Percentiles rank a stretch among this genome's conserved stretches.
Conservation (phyloP, 2,113 vertebrate genomes). For the Circaetus cinerascens region DNA sequence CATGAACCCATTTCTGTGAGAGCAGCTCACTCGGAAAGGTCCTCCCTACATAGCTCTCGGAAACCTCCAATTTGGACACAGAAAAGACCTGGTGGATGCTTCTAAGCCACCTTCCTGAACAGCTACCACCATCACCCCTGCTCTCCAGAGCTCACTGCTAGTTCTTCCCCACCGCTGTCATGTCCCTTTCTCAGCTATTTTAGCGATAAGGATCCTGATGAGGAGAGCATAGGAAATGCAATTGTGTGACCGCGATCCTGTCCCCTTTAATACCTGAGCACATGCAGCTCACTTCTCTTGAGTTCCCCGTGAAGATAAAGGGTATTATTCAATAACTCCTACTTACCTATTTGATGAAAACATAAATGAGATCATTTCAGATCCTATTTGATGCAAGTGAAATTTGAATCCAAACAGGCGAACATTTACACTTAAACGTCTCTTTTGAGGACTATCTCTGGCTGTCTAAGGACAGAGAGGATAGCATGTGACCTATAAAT, state of each 20-base stretch:
- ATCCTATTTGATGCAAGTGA: not conserved
- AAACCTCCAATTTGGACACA: not conserved
- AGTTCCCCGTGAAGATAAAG: not conserved
- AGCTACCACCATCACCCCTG: not conserved
- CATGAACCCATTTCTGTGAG: not conserved
- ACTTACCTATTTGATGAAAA: not conserved
- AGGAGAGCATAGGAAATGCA: not conserved
- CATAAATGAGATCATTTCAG: not conserved
- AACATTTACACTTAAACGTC: not conserved
- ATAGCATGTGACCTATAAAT: not conserved
- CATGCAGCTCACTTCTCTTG: not conserved
- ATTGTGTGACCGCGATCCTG: fast-evolving
- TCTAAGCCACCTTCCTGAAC: not conserved
- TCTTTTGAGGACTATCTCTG: not conserved
- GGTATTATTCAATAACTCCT: not conserved
- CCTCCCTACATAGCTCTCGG: not conserved
- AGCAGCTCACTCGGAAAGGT: not conserved
- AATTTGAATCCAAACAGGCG: not conserved
- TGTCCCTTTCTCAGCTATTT: not conserved
- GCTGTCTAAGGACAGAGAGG: not conserved
- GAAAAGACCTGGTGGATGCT: not conserved
- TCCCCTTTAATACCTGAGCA: not conserved
- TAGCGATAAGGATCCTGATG: not conserved
- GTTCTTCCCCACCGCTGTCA: not conserved
- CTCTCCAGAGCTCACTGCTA: not conserved